Conservation (phyloP, 2,797 vertebrate genomes). For the Pitangus sulphuratus region DNA sequence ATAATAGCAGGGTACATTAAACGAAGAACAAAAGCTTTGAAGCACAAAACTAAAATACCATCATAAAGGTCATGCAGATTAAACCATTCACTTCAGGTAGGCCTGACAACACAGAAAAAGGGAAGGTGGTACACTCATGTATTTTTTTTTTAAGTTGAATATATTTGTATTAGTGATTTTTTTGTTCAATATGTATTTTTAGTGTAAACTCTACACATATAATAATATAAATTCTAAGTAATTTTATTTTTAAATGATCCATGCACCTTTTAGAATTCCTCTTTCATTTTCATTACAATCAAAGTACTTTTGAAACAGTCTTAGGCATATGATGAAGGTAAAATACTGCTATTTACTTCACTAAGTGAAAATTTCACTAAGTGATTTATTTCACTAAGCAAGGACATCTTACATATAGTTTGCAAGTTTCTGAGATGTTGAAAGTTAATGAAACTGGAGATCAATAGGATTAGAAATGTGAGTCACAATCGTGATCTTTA, state of each 20-base stretch:
- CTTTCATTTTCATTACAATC: neutral
- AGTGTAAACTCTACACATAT: neutral
- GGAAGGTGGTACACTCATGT: neutral
- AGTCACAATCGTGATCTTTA: neutral
- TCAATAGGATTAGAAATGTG: constrained; percentile 7
- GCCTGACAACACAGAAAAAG: neutral
- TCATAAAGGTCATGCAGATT: neutral
- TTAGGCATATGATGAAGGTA: neutral
- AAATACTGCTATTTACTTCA: neutral
- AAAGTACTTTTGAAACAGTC: neutral
- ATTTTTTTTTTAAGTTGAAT: fast-evolving
- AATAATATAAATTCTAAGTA: neutral
- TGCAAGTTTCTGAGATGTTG: neutral
- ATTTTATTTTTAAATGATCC: neutral
- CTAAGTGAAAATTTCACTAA: neutral
- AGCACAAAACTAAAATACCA: neutral
- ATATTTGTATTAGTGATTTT: neutral
- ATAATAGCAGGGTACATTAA: neutral
- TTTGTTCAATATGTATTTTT: neutral
- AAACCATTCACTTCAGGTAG: neutral
- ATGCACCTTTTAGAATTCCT: neutral
- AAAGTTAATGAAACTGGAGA: constrained; percentile 31
- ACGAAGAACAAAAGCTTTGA: neutral
- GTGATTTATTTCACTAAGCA: neutral
- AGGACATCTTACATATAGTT: neutral